Conservation (phyloP, 2,113 vertebrate genomes). For the Paralichthys olivaceus region DNA sequence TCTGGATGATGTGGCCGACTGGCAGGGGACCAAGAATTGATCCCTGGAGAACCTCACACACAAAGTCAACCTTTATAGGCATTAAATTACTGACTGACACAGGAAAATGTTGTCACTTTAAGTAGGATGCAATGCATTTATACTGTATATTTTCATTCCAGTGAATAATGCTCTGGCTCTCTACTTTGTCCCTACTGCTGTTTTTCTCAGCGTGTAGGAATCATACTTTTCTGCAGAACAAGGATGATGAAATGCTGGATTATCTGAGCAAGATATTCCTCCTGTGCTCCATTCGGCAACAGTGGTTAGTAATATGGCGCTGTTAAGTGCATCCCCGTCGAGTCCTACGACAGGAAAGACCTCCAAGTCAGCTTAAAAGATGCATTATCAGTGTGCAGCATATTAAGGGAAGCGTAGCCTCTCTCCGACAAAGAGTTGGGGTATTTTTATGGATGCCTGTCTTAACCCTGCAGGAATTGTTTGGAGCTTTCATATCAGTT, state of each 20-base stretch:
- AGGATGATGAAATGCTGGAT: constrained; percentile 33
- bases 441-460: constrained; percentile 59
- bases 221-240: constrained; percentile 9
- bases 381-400: constrained; percentile 61
- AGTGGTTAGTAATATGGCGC: constrained; percentile 28
- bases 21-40: constrained; percentile 6
- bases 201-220: constrained; percentile 10
- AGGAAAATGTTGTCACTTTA: not conserved
- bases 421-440: constrained; percentile 49
- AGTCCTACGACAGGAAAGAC: constrained; percentile 46
- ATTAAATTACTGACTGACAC: not conserved
- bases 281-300: constrained; percentile 34
- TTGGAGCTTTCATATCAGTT: constrained; percentile 60
- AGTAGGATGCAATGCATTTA: not conserved
- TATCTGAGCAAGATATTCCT: constrained; percentile 54
- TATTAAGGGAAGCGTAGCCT: constrained; percentile 59
- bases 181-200: not conserved
- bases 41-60: not conserved
- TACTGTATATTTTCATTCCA: not conserved
- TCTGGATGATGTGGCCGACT: not conserved
- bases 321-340: constrained; percentile 53
- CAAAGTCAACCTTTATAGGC: not conserved
- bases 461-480: constrained; percentile 49
- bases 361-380: constrained; percentile 55
- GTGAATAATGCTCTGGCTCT: not conserved